Evolutionary conservation across 1,140 invertebrate species (phyloP), one percentile per base, ranked within the genome.

Genomic region (Zophobas morio): DNA sequence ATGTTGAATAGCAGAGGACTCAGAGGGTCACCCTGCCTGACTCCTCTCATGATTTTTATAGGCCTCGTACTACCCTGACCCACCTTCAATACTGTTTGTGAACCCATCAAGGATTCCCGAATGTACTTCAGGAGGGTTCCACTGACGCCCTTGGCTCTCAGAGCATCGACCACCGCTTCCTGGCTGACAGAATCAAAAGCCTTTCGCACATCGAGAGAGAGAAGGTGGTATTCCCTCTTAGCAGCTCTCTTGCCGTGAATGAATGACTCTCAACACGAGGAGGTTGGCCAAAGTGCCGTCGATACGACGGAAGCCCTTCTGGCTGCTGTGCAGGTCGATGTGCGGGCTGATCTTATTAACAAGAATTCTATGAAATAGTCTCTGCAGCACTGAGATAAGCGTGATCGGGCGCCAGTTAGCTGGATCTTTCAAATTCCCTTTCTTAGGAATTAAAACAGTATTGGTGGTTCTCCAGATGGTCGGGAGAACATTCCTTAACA

Each of bases 21-120:
- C 1, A 89, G 79, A 0, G 88, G 87, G 60, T 89, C 88, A 0
- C 89, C 88, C 72, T 90, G 89, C 53, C 87, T 85, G 0, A 89
- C 88, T 0, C 88, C 88, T 54, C 82, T 80, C 0, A 76, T 82
- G 8, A 86, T 76, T 8, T 66, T 74, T 3, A 84, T 79, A 77
- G 79, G 72, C 5, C 47, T 36, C 42, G 81, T 82, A 20, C n/a
- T n/a, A n/a, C n/a, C n/a, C n/a, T n/a, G n/a, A n/a, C n/a, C n/a
- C n/a, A n/a, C n/a, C n/a, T n/a, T 46, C 40, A 6, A 46, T 46
- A 6, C 2, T 3, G 40, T 46, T 6, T 2, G 6, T 46, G 40
- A 46, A 46, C 2, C 2, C 2, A 3, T 2, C 6, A 46, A 46
- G 2, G 40, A 46, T 2, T 46, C 6, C 6, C 6, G 2, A 46